These are phyloP conservation scores for Steinernema khuongi DNA, from an alignment of 1,140 invertebrate genomes.

Conservation along the genomic window DNA sequence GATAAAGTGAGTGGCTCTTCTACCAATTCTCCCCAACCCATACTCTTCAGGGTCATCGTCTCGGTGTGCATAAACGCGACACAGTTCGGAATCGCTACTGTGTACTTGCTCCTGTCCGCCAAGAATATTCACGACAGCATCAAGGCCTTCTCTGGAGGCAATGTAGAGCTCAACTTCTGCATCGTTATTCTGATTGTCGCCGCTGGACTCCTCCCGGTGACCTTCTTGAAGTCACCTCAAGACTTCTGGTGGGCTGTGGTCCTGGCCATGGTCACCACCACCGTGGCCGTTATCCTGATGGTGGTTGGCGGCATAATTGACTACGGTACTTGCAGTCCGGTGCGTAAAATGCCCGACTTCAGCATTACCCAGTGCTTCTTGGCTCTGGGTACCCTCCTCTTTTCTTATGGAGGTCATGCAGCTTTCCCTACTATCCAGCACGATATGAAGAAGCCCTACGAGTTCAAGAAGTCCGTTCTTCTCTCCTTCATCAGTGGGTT, in stretches of 20 bases:
- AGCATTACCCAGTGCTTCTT: conserved; percentile 62
- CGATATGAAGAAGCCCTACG: conserved; percentile 61
- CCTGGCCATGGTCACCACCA: conserved; percentile 64
- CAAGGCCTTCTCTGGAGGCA: conserved; percentile 21
- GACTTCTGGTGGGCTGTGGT: conserved; percentile 68
- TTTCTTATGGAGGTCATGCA: conserved; percentile 61
- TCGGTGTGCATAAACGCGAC: conserved; percentile 24
- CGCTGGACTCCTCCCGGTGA: conserved; percentile 62
- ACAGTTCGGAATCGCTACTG: conserved; percentile 32
- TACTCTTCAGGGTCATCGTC: conserved; percentile 18
- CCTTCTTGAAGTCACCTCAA: conserved; percentile 70
- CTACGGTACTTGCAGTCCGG: background rate
- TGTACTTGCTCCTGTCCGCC: conserved; percentile 26
- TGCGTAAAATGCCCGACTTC: conserved; percentile 31
- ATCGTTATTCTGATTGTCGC: conserved; percentile 32
- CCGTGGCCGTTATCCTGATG: conserved; percentile 65
- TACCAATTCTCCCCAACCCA: background rate
- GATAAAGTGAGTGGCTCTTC: conserved; percentile 20
- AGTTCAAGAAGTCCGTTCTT: conserved; percentile 60
- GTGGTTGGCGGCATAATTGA: conserved; percentile 59
- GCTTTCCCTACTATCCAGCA: conserved; percentile 63
- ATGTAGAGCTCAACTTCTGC: conserved; percentile 32
- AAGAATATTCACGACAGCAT: conserved; percentile 32
- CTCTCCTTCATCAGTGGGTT: conserved; percentile 59
- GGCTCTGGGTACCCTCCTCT: conserved; percentile 61